Base-by-base conservation (phyloP, 2,113 vertebrate species). In the Dermatemys mawii region DNA sequence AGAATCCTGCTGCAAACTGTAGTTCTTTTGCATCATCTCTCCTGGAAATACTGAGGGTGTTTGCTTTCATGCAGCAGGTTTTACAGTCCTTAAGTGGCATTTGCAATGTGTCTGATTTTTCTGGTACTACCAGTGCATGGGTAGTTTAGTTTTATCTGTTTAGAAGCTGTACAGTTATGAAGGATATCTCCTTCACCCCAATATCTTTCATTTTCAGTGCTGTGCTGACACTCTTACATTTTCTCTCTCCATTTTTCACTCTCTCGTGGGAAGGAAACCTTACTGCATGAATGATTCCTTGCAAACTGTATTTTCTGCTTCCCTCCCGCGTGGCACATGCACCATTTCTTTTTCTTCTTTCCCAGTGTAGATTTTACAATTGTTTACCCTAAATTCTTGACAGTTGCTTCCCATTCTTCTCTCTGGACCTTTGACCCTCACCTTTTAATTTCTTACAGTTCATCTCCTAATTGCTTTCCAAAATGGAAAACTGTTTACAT, bases 31-130 rank as follows among this genome's bases (percentile, higher is more conserved):
- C 24, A 82, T 50, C 19, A 11, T 29, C 53, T 76, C 48, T 79
- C 6, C 29, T 2, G 16, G 63, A 0, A 0, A 0, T 0, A 29
- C 27, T 14, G 11, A 29, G 6, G 26, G 41, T 46, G 13, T 76
- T 44, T 26, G 27, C 41, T 46, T 26, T 24, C 41, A 76, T 32
- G 44, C 81, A 27, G 7, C 81, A 60, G 46, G 44, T 63, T 1
- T 0, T 27, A 26, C 11, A n/a, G 63, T 63, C 8, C 44, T 51
- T 3, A 4, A 49, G 54, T 78, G 78, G 51, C 55, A 67, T 38
- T 83, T 5, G 26, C 4, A 55, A 50, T 46, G 16, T 5, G 5
- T 49, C 17, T 32, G 22, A 22, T 54, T 67, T 91, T 91, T 75
- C 83, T 35, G 54, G 38, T 57, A n/a, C 67, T 5, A 12, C 8